Conservation (phyloP, 2,888 invertebrate species). For the Drosophila sordidapex region DNA sequence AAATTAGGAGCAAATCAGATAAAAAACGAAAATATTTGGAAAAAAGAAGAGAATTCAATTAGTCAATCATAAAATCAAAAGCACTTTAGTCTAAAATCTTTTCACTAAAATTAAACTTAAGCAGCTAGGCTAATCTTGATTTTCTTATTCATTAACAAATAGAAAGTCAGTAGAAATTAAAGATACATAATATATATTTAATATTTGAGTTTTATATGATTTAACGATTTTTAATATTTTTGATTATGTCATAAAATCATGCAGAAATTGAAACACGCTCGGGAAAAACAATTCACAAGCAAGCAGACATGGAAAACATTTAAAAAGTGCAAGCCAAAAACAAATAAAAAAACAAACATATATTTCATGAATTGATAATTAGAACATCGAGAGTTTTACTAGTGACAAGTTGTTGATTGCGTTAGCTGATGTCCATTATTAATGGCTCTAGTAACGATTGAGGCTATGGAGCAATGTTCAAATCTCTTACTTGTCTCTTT, state of each 20-base stretch:
- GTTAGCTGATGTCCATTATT: constrained; percentile 35
- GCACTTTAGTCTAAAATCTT: constrained; percentile 31
- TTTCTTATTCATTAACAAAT: constrained; percentile 12
- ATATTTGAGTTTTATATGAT: constrained; percentile 7
- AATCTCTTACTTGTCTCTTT: constrained; percentile 64
- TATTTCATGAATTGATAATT: constrained; percentile 1
- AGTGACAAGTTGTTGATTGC: constrained; percentile 53
- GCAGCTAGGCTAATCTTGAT: constrained; percentile 32
- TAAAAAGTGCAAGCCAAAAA: constrained; percentile 47
- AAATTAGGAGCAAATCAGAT: constrained; percentile 54
- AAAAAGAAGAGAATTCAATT: constrained; percentile 61
- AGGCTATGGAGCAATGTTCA: constrained; percentile 17
- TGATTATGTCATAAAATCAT: constrained; percentile 25
- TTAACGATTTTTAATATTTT: constrained; percentile 14
- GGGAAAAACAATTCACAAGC: constrained; percentile 42
- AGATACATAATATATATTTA: constrained; percentile 1
- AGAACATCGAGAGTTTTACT: constrained; percentile 24
- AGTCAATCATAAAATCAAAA: constrained; percentile 62
- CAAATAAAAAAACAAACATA: neutral
- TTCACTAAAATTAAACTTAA: constrained; percentile 54
- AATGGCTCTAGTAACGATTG: constrained; percentile 17
- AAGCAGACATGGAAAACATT: constrained; percentile 52
- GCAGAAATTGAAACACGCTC: constrained; percentile 35
- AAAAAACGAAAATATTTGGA: constrained; percentile 45
- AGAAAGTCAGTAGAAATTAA: constrained; percentile 33